Percentiles rank a stretch among this genome's conserved stretches.
Conservation (phyloP, 2,888 invertebrate species). For the Dusona sp. region DNA sequence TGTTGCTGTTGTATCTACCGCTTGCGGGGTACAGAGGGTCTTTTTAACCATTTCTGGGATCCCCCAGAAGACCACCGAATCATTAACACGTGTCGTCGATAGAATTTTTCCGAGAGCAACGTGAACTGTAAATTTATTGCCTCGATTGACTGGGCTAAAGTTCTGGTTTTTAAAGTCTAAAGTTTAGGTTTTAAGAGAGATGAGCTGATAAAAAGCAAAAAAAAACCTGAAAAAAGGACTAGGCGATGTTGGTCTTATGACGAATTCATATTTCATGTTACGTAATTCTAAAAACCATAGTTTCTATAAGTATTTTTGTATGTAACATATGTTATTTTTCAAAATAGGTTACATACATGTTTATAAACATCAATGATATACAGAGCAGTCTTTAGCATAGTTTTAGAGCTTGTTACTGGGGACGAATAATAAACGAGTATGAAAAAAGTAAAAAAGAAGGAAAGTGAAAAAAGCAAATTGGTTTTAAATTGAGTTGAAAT, state of each 20-base stretch:
- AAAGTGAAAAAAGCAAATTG: neutral
- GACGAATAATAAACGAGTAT: neutral
- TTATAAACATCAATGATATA: too few relatives aligned
- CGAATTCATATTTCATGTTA: neutral
- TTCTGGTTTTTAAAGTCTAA: too few relatives aligned
- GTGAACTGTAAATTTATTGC: too few relatives aligned
- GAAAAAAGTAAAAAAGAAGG: neutral
- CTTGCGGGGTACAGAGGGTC: constrained; percentile 21
- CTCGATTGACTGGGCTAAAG: constrained; percentile 12
- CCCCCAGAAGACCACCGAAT: constrained; percentile 50
- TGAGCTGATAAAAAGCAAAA: neutral
- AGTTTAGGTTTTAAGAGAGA: constrained; percentile 2
- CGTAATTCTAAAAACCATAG: neutral
- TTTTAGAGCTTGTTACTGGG: too few relatives aligned
- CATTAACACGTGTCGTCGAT: constrained; percentile 70
- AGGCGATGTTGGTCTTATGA: neutral
- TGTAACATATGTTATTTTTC: too few relatives aligned
- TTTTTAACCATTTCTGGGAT: constrained; percentile 10
- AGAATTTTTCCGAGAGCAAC: constrained; percentile 33
- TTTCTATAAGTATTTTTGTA: neutral
- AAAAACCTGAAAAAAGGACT: neutral
- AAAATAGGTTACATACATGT: too few relatives aligned
- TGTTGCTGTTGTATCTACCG: constrained; percentile 42
- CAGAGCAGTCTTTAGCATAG: too few relatives aligned
- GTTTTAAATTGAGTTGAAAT: neutral